A percentile compares a stretch with the other conserved stretches of the same genome.
Conservation (phyloP, 2,113 vertebrate species). For the Pygoscelis adeliae region DNA sequence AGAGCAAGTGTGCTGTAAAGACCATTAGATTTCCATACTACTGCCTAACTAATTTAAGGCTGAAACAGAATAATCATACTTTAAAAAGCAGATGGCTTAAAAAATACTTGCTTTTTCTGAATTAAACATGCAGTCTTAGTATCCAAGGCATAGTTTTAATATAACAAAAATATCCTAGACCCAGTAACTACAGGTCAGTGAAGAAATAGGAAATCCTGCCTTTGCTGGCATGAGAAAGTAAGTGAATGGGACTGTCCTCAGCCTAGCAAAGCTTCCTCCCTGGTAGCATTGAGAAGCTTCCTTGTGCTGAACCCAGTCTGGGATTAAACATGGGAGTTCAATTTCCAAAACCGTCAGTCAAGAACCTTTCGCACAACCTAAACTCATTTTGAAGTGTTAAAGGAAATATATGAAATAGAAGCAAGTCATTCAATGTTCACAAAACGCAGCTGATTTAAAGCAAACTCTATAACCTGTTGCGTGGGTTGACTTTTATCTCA, state of each 20-base stretch:
- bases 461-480: neutral
- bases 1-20: neutral
- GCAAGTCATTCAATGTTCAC: neutral
- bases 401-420: neutral
- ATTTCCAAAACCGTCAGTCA: neutral
- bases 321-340: neutral
- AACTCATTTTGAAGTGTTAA: neutral
- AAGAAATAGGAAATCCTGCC: neutral
- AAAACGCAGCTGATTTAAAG: neutral
- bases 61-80: neutral
- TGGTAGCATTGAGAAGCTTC: neutral
- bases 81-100: neutral
- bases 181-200: neutral
- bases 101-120: neutral
- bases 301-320: neutral
- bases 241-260: neutral
- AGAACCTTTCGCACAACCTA: neutral
- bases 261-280: neutral
- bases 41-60: neutral
- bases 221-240: neutral
- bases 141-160: neutral
- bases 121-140: neutral
- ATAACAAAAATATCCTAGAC: neutral
- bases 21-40: neutral
- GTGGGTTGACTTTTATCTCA: conserved; percentile 14